phyloP scores from a whole-genome alignment of 2,797 vertebrate genomes.

The Mus spretus region DNA sequence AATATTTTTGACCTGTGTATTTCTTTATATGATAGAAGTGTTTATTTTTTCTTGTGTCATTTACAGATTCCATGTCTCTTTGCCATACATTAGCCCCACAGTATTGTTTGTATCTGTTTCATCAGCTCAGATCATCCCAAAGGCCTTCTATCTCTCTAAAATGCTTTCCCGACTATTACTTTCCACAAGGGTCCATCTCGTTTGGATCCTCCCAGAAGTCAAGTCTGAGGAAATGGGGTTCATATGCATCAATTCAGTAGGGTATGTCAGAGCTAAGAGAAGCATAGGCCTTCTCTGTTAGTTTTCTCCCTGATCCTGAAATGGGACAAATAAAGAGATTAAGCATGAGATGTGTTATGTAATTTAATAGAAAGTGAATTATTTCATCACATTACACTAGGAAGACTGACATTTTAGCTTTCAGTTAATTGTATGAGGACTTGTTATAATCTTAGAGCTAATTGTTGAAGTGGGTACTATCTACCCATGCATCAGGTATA shows the following conservation, averaged over 20 bases:
- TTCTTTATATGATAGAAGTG: conserved; percentile 19
- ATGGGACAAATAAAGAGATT: background rate
- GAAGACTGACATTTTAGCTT: conserved; percentile 1
- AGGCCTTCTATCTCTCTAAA: background rate
- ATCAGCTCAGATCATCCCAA: background rate
- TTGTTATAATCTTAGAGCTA: conserved; percentile 1
- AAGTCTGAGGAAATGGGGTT: background rate
- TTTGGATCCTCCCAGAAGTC: background rate
- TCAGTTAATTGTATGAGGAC: background rate
- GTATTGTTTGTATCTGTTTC: background rate
- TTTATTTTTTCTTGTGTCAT: background rate
- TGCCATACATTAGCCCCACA: background rate
- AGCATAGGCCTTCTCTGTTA: background rate
- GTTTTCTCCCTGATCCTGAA: background rate
- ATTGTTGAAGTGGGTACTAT: background rate
- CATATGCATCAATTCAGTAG: background rate
- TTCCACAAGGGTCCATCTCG: background rate
- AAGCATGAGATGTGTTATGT: background rate
- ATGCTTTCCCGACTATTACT: background rate
- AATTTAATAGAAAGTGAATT: background rate
- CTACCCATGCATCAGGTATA: background rate
- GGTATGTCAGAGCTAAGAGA: background rate
- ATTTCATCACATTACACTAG: background rate
- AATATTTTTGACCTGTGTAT: background rate
- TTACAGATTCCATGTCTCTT: conserved; percentile 61